Evolutionary conservation across 2,113 vertebrate genomes (phyloP), one percentile per base, ranked within the genome.

Genomic region (Charadrius vociferus): DNA sequence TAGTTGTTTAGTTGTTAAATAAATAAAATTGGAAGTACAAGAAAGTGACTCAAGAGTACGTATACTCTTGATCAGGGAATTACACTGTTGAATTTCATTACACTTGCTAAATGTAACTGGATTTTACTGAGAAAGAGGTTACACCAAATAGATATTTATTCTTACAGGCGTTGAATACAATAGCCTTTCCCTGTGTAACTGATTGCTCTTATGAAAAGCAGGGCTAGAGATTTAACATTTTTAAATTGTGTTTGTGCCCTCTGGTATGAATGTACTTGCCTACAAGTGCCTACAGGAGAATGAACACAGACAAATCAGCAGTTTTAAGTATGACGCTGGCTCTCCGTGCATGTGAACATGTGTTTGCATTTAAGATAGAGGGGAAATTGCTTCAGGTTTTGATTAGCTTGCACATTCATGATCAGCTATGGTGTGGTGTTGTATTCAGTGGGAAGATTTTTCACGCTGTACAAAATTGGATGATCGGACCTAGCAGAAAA

Each of bases 1-100:
- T 88, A 71, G 65, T 49, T 97, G 88, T 95, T 97, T 93, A 90
- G 82, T 66, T 93, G 86, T 80, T 96, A 96, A 95, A 94, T 91
- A 97, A 97, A 97, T 79, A 97, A 88, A 96, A 95, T 70, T 56
- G 37, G 41, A 90, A 92, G 65, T 66, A 91, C 24, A 50, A 79
- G n/a, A 77, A 88, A 94, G 58, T 81, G 84, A 85, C 80, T 62
- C 86, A 30, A 53, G 52, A 88, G 50, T 24, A 63, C 18, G 41
- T 27, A 15, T 12, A 68, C 70, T 72, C 75, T 39, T 86, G 79
- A 94, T 95, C 87, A 56, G 80, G 68, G 94, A 94, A 92, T 77
- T 88, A 85, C n/a, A 80, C 49, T 32, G 73, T 6, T 88, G 95
- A 92, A 37, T 95, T 37, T 95, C 75, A 94, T 90, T 95, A 67